A percentile compares a stretch with the other conserved stretches of the same genome.
phyloP scores from a whole-genome alignment of 2,888 invertebrate species.

The Torymus auratus region DNA sequence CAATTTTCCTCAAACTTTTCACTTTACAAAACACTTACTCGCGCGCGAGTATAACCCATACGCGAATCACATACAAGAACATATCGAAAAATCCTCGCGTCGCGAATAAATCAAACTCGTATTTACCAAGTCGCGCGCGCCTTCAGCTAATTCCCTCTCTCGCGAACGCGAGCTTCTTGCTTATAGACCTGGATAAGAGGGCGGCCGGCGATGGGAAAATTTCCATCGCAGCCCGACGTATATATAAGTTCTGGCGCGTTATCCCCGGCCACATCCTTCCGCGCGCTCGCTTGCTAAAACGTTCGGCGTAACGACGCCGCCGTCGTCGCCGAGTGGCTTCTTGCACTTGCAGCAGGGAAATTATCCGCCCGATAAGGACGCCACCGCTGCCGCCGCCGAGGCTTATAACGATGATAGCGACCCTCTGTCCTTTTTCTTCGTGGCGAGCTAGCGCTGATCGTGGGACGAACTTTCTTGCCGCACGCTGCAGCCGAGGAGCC shows the following conservation, averaged over 20 bases:
- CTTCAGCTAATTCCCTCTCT: no score
- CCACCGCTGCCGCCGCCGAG: not conserved
- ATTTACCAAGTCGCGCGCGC: no score
- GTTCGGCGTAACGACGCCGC: slow-evolving; percentile 12
- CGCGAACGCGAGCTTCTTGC: no score
- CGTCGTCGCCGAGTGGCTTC: slow-evolving; percentile 40
- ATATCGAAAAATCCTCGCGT: no score
- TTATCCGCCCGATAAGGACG: slow-evolving; percentile 46
- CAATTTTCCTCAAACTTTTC: slow-evolving; percentile 32
- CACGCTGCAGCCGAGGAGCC: no score
- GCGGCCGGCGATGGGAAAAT: no score
- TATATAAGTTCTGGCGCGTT: slow-evolving; percentile 14
- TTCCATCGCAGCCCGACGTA: not conserved
- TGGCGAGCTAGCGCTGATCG: not conserved
- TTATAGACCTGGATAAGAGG: no score
- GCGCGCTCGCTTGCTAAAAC: slow-evolving; percentile 32
- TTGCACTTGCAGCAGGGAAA: slow-evolving; percentile 44
- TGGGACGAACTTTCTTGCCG: slow-evolving; percentile 2
- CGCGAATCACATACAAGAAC: no score
- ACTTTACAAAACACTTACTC: not conserved
- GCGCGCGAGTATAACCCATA: no score
- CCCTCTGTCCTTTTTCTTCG: not conserved
- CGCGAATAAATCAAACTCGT: no score
- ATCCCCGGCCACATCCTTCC: slow-evolving; percentile 28
- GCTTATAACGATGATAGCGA: slow-evolving; percentile 28